Evolutionary conservation across 2,113 vertebrate species (phyloP).

Genomic region (Mus pahari): DNA sequence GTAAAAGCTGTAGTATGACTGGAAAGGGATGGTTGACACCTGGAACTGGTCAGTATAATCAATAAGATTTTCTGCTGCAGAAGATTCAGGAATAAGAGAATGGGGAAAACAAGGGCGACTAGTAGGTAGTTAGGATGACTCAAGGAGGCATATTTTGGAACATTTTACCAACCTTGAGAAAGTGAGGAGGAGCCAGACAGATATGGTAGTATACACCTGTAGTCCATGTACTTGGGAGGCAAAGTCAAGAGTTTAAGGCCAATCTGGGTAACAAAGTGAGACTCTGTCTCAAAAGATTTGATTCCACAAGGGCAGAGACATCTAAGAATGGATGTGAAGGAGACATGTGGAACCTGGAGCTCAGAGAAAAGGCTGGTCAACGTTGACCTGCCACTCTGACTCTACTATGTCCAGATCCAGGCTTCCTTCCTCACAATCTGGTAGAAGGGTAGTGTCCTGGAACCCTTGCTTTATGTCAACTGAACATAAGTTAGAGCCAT

Average conservation of each 20-base stretch:
- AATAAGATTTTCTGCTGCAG: not conserved
- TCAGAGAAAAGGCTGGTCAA: not conserved
- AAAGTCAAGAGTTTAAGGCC: not conserved
- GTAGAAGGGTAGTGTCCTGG: not conserved
- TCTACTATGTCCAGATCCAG: not conserved
- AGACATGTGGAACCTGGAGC: not conserved
- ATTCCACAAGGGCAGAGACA: not conserved
- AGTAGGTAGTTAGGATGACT: not conserved
- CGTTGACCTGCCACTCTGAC: not conserved
- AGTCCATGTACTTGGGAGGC: not conserved
- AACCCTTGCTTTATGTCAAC: not conserved
- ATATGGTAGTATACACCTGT: not conserved
- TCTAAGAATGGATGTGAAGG: not conserved
- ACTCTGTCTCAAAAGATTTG: not conserved
- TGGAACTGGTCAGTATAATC: not conserved
- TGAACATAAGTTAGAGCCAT: not conserved
- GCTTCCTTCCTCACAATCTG: not conserved
- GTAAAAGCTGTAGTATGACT: not conserved
- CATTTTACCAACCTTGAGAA: not conserved
- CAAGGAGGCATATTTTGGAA: not conserved
- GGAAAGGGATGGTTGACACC: not conserved
- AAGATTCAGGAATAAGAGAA: not conserved
- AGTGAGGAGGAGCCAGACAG: too few species aligned
- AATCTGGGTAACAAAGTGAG: not conserved
- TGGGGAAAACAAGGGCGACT: not conserved